Conservation (phyloP, 2,797 vertebrate genomes). For the Xyrichtys novacula region DNA sequence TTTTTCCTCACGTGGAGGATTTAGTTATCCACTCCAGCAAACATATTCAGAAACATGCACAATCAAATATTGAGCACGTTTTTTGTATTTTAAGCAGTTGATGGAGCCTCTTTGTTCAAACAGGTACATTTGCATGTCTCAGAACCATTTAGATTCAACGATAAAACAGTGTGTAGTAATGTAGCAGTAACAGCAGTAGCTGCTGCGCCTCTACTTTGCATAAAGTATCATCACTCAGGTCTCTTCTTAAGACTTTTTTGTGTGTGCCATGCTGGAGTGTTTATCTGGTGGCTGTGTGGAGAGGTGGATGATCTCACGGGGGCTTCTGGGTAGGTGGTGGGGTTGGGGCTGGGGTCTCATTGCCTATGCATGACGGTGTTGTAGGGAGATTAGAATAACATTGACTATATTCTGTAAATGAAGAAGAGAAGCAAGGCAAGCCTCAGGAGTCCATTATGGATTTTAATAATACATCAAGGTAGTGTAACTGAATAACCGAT, state of each 20-base stretch:
- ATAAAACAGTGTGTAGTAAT: constrained; percentile 38
- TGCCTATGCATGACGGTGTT: constrained; percentile 97
- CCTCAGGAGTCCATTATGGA: constrained; percentile 99
- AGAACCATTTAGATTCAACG: constrained; percentile 28
- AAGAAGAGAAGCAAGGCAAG: constrained; percentile 96
- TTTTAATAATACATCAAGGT: constrained; percentile 99
- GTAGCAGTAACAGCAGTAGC: constrained; percentile 18
- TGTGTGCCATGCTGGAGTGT: constrained; percentile 90
- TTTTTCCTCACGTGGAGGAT: neutral
- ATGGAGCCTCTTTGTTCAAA: constrained; percentile 29
- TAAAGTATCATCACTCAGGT: constrained; percentile 60
- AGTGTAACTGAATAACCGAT: constrained; percentile 99
- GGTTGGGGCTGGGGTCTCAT: constrained; percentile 86
- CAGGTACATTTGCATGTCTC: constrained; percentile 28
- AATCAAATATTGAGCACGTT: constrained; percentile 14
- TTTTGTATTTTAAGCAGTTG: constrained; percentile 21
- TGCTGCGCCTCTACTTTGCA: constrained; percentile 57
- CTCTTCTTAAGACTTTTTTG: constrained; percentile 81
- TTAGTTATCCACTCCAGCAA: constrained; percentile 1
- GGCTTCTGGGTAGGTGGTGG: constrained; percentile 85
- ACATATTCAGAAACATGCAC: constrained; percentile 5
- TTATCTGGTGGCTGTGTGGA: constrained; percentile 86
- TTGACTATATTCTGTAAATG: constrained; percentile 99
- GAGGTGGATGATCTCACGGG: constrained; percentile 87
- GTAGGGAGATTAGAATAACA: constrained; percentile 99